Conservation (phyloP, 2,888 invertebrate species). For the Kryphioiulus occultus region DNA sequence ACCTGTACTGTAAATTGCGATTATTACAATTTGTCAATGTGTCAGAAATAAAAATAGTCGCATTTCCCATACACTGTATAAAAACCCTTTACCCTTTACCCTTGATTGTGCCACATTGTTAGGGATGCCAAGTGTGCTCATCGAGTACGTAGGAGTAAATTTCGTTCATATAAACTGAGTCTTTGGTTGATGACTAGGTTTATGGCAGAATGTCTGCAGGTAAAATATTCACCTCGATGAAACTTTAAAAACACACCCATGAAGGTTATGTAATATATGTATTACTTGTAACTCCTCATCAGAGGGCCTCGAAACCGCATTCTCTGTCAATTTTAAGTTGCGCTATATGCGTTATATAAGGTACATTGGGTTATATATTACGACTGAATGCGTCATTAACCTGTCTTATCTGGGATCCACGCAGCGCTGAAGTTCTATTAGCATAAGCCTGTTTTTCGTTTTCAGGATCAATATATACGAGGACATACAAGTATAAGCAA, state of each 20-base stretch:
- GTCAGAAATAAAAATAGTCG: too few relatives aligned
- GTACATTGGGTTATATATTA: background rate
- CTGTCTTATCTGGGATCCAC: background rate
- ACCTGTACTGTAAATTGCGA: too few relatives aligned
- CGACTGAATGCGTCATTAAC: slow-evolving; percentile 17
- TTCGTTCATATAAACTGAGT: background rate
- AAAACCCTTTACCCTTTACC: background rate
- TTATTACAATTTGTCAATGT: too few relatives aligned
- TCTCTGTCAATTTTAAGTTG: background rate
- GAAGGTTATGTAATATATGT: background rate
- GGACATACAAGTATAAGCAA: background rate
- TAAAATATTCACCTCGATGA: background rate
- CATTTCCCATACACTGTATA: background rate
- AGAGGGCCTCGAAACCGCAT: background rate
- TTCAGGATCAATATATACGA: background rate
- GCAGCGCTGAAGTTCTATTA: slow-evolving; percentile 8
- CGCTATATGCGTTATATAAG: background rate
- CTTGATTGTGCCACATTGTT: background rate
- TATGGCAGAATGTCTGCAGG: background rate
- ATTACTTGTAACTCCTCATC: background rate
- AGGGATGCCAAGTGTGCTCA: background rate
- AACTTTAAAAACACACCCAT: background rate
- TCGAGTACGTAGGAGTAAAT: background rate
- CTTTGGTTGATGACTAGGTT: background rate
- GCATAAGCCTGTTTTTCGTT: background rate